These are phyloP conservation scores for Argyresthia goedartella DNA, from an alignment of 2,888 invertebrate species.

Conservation along the genomic window DNA sequence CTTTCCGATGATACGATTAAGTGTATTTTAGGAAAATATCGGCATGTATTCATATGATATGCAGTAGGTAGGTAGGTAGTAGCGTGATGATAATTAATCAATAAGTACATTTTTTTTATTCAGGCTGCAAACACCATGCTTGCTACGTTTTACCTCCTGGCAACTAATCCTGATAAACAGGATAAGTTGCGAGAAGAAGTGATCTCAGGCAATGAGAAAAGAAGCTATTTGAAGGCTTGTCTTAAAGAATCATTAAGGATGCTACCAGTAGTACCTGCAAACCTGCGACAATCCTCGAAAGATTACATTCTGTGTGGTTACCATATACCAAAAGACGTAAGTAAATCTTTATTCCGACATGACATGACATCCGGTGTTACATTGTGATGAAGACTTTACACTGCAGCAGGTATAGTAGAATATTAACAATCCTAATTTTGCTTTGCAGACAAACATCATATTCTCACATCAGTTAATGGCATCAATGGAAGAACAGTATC, in stretches of 20 bases:
- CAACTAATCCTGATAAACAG: slow-evolving; percentile 75
- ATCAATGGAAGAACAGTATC: slow-evolving; percentile 74
- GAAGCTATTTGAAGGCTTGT: slow-evolving; percentile 77
- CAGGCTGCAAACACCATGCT: slow-evolving; percentile 71
- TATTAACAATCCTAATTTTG: slow-evolving; percentile 29
- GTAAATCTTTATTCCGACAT: no score
- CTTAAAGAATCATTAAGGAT: slow-evolving; percentile 78
- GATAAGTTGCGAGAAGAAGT: slow-evolving; percentile 72
- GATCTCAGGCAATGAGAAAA: slow-evolving; percentile 25
- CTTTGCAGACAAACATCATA: neutral
- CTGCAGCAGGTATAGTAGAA: no score
- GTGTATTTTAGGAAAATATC: no score
- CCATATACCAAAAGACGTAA: slow-evolving; percentile 71
- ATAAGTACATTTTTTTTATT: no score
- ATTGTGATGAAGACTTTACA: no score
- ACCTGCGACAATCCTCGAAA: slow-evolving; percentile 57
- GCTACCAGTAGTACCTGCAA: slow-evolving; percentile 72
- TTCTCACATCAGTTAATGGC: slow-evolving; percentile 64
- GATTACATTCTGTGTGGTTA: slow-evolving; percentile 75
- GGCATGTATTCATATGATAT: no score
- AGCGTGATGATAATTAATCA: no score
- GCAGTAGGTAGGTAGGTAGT: no score
- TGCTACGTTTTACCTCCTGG: slow-evolving; percentile 71
- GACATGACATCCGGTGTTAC: no score
- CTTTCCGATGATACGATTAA: no score